A percentile compares a stretch with the other conserved stretches of the same genome.
Conservation (phyloP, 2,888 invertebrate species). For the Dysmachus trigonus region DNA sequence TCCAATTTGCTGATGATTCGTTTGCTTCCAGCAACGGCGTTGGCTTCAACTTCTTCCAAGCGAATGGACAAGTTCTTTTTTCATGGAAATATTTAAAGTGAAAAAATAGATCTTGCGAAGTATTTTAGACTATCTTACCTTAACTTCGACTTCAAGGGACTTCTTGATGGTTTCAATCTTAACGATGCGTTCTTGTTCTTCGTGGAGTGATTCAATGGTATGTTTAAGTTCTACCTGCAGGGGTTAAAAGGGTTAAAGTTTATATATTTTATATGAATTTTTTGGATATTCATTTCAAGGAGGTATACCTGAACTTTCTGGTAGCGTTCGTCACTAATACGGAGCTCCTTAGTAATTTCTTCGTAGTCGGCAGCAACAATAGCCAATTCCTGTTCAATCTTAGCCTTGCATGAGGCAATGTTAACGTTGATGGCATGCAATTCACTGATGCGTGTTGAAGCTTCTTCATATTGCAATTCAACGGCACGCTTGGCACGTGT, state of each 20-base stretch:
- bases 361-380: constrained; percentile 96
- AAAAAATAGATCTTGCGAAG: neutral
- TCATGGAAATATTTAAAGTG: constrained; percentile 46
- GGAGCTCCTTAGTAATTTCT: constrained; percentile 95
- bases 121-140: constrained; percentile 65
- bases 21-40: constrained; percentile 95
- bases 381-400: constrained; percentile 92
- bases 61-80: constrained; percentile 83
- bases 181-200: constrained; percentile 95
- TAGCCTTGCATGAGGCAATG: constrained; percentile 91
- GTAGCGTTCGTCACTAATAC: constrained; percentile 92
- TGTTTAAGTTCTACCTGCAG: constrained; percentile 87
- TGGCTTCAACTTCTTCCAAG: constrained; percentile 95
- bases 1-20: constrained; percentile 98
- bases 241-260: neutral
- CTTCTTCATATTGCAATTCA: constrained; percentile 91
- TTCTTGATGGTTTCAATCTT: constrained; percentile 98
- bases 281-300: neutral
- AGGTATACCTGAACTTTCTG: constrained; percentile 80
- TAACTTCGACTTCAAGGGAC: constrained; percentile 96
- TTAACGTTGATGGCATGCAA: constrained; percentile 94
- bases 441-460: constrained; percentile 91
- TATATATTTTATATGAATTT: neutral
- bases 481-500: constrained; percentile 90
- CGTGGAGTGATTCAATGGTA: constrained; percentile 91